Conservation (phyloP, 1,140 invertebrate species). For the Delia radicum region DNA sequence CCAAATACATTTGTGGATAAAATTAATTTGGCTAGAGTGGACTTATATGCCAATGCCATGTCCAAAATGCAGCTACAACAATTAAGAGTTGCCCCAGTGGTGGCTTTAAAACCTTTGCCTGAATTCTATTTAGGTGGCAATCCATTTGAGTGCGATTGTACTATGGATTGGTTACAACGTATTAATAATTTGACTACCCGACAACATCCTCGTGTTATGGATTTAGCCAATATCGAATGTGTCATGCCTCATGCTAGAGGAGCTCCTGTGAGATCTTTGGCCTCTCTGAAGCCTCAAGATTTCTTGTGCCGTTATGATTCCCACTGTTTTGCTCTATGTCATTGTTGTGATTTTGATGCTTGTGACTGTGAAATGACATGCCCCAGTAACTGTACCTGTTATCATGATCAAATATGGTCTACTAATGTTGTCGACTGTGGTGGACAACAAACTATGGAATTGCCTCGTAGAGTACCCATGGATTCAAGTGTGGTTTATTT, state of each 20-base stretch:
- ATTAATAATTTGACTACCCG: slow-evolving; percentile 81
- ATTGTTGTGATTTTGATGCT: slow-evolving; percentile 92
- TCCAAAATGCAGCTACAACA: slow-evolving; percentile 78
- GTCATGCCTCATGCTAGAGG: slow-evolving; percentile 75
- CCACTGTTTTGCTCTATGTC: slow-evolving; percentile 90
- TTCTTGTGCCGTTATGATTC: slow-evolving; percentile 89
- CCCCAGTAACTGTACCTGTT: slow-evolving; percentile 87
- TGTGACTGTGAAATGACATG: slow-evolving; percentile 96
- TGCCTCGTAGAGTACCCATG: slow-evolving; percentile 87
- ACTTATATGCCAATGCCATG: slow-evolving; percentile 86
- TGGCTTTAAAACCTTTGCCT: slow-evolving; percentile 67
- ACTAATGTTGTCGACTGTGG: slow-evolving; percentile 92
- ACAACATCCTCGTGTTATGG: slow-evolving; percentile 83
- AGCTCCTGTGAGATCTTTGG: slow-evolving; percentile 68
- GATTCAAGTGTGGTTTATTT: slow-evolving; percentile 90
- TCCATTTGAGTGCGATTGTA: slow-evolving; percentile 88
- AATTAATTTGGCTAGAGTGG: slow-evolving; percentile 78
- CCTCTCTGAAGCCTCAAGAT: slow-evolving; percentile 69
- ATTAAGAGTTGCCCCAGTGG: slow-evolving; percentile 71
- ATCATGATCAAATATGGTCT: slow-evolving; percentile 89
- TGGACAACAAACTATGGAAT: slow-evolving; percentile 69
- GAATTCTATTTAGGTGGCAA: slow-evolving; percentile 88
- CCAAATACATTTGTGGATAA: slow-evolving; percentile 86
- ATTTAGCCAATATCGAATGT: slow-evolving; percentile 83
- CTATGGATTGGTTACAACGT: slow-evolving; percentile 87